Conservation (phyloP, 2,797 vertebrate species). For the Cetoscarus ocellatus region DNA sequence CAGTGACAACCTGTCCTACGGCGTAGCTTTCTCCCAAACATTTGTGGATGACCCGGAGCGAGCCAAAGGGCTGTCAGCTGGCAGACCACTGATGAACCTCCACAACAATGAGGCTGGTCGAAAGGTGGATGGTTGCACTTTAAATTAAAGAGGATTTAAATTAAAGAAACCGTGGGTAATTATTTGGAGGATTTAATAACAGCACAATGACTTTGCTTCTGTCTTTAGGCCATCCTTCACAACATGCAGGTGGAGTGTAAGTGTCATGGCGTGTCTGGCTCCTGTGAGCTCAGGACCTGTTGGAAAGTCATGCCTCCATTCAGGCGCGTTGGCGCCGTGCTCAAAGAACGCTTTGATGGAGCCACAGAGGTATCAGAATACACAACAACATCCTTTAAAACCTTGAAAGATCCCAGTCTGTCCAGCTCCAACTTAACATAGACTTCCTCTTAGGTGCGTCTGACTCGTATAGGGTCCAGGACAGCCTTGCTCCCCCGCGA, state of each 20-base stretch:
- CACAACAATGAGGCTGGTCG: conserved; percentile 87
- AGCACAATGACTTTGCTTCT: background rate
- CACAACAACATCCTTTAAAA: background rate
- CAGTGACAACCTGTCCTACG: conserved; percentile 87
- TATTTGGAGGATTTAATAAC: background rate
- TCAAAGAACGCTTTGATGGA: conserved; percentile 87
- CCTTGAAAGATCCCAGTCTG: background rate
- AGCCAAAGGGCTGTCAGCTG: conserved; percentile 80
- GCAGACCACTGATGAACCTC: conserved; percentile 83
- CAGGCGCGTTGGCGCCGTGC: conserved; percentile 76
- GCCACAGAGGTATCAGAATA: conserved; percentile 81
- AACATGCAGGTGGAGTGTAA: conserved; percentile 88
- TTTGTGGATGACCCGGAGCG: conserved; percentile 87
- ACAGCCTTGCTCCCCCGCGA: conserved; percentile 86
- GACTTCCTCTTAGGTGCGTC: conserved; percentile 76
- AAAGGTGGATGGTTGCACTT: conserved; percentile 70
- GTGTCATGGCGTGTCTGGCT: conserved; percentile 85
- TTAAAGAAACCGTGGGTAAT: background rate
- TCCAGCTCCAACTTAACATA: background rate
- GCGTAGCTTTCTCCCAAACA: conserved; percentile 87
- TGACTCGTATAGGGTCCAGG: conserved; percentile 77
- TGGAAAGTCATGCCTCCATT: conserved; percentile 90
- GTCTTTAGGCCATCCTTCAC: conserved; percentile 83
- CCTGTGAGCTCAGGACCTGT: conserved; percentile 85
- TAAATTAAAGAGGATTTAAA: background rate